Conservation (phyloP, 2,113 vertebrate genomes). For the Sakesphorus luctuosus region DNA sequence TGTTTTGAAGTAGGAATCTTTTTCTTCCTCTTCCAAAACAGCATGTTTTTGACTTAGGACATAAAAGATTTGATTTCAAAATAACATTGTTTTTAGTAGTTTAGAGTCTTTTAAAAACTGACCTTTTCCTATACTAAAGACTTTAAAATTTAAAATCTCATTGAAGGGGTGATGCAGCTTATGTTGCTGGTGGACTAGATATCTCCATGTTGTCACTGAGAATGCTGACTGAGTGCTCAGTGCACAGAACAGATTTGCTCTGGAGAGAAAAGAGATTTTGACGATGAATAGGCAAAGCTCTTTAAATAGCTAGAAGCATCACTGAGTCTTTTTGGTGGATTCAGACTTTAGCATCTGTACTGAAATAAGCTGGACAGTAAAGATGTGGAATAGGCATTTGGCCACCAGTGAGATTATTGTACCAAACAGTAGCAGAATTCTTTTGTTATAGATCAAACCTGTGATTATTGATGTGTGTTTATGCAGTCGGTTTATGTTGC, state of each 20-base stretch:
- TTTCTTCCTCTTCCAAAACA: background rate
- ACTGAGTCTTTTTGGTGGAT: background rate
- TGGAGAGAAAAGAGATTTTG: no score
- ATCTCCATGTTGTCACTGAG: no score
- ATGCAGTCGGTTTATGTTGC: background rate
- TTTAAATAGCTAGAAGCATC: background rate
- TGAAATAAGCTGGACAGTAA: background rate
- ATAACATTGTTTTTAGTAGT: background rate
- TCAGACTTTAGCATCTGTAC: background rate
- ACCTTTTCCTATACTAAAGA: background rate
- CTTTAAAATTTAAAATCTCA: background rate
- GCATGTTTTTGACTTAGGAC: background rate
- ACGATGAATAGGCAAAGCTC: background rate
- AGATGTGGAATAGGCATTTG: background rate
- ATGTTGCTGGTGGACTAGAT: background rate
- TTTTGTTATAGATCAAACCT: background rate
- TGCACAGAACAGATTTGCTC: no score
- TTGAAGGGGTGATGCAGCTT: background rate
- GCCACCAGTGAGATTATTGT: background rate
- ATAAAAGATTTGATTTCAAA: background rate
- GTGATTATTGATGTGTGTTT: background rate
- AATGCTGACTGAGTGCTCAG: no score
- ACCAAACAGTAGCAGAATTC: background rate
- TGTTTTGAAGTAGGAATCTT: background rate
- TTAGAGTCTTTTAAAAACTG: background rate